Evolutionary conservation across 2,888 invertebrate species (phyloP), one percentile per base, ranked within the genome.

Genomic region (Auanema sp.): DNA sequence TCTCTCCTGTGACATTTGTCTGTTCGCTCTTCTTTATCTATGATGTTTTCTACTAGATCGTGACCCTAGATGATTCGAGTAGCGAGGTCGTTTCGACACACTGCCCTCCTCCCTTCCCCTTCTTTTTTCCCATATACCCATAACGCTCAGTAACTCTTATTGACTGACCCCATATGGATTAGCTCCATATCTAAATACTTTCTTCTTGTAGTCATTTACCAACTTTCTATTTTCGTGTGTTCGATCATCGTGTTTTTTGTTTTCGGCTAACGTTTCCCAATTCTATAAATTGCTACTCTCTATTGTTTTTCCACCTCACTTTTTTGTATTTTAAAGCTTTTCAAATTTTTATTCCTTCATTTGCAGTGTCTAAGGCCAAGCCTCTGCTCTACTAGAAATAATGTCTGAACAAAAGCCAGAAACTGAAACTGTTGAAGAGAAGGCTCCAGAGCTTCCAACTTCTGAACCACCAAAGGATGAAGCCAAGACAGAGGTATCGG

Each of bases 391-490:
- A 33, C 24, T 40, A 14, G 33, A 49, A 43, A 63, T 2, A 21
- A 59, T 64, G 64, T 59, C 59, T 64, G 64, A 60, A 25, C 54
- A 63, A 40, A 41, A 58, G 52, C 16, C 60, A 23, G 58, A 54
- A 21, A 55, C 55, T 50, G 56, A 25, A 60, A 60, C 62, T 24
- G 64, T 66, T 42, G 66, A 64, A 61, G 65, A 67, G 60, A 61
- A 58, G 41, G 65, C 64, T 18, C 75, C 75, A 25, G 71, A 68
- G 51, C 68, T 69, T 5, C 75, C 75, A 51, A 71, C 69, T 55
- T 60, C 69, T 52, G 72, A 70, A 60, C 75, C 75, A 40, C 75
- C 75, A 50, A 61, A 54, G 21, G 72, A 72, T 43, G 69, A 66
- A 24, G 55, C 58, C 49, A 56, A 56, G 60, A 33, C 62, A 23